phyloP scores from a whole-genome alignment of 2,797 vertebrate genomes.

The Peromyscus nudipes region DNA sequence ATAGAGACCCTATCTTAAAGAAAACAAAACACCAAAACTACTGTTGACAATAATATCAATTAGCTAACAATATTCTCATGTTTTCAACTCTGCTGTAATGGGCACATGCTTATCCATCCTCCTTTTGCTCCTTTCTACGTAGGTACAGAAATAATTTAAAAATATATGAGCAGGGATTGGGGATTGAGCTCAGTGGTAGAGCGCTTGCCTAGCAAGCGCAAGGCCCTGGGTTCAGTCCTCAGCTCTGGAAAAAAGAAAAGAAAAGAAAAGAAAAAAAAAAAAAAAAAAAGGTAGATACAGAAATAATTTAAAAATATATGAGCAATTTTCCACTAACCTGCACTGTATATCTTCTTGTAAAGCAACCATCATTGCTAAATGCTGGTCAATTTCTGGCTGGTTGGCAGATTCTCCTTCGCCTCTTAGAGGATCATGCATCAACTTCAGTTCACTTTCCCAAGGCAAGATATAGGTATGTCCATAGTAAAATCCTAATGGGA shows the following conservation, averaged over 20 bases:
- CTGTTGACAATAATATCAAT: not conserved
- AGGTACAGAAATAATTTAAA: slow-evolving; percentile 27
- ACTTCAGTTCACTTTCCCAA: slow-evolving; percentile 98
- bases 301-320: not conserved
- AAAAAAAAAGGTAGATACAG: slow-evolving; percentile 43
- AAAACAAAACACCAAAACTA: not conserved
- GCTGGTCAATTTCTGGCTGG: slow-evolving; percentile 98
- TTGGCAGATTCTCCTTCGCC: slow-evolving; percentile 95
- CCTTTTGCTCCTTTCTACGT: slow-evolving; percentile 9
- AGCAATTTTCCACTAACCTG: slow-evolving; percentile 90
- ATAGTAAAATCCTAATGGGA: slow-evolving; percentile 98
- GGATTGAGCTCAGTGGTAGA: too few species aligned
- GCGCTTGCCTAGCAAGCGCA: too few species aligned
- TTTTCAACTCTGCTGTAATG: not conserved
- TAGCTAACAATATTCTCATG: slow-evolving; percentile 16
- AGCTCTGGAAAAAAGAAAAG: too few species aligned
- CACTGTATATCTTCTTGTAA: slow-evolving; percentile 99
- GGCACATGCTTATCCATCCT: not conserved
- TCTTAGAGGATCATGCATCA: slow-evolving; percentile 97
- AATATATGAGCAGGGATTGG: not conserved
- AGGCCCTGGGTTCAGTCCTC: too few species aligned
- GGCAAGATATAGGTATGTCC: slow-evolving; percentile 99
- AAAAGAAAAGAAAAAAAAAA: too few species aligned
- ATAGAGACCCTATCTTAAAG: not conserved
- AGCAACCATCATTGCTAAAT: slow-evolving; percentile 98